Evolutionary conservation across 2,888 invertebrate genomes (phyloP).

Genomic region (Buathra laborator): DNA sequence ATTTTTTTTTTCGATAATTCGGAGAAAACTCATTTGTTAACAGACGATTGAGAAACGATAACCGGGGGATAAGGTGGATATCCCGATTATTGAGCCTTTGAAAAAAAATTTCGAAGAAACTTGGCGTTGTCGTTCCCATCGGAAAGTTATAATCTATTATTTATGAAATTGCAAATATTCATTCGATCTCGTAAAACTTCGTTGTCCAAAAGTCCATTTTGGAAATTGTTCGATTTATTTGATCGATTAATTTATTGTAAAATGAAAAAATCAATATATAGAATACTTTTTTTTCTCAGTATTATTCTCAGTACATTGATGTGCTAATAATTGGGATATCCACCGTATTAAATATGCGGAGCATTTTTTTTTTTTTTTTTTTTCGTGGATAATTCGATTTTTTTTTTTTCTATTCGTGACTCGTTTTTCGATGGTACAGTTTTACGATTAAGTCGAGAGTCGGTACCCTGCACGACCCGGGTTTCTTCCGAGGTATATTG

Average conservation of each 20-base stretch:
- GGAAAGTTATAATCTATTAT: too few relatives aligned
- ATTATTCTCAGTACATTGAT: too few relatives aligned
- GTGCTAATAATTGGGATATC: background rate
- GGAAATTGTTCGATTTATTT: too few relatives aligned
- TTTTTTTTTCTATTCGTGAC: constrained; percentile 6
- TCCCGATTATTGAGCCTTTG: background rate
- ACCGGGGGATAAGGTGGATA: background rate
- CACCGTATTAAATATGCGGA: background rate
- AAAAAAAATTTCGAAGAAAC: background rate
- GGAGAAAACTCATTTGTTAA: background rate
- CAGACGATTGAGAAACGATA: background rate
- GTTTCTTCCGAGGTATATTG: constrained; percentile 66
- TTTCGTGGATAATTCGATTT: constrained; percentile 11
- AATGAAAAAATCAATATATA: too few relatives aligned
- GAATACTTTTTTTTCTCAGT: too few relatives aligned
- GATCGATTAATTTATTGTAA: too few relatives aligned
- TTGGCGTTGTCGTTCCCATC: background rate
- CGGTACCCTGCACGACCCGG: constrained; percentile 83
- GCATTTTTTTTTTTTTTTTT: background rate
- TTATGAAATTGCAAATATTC: too few relatives aligned
- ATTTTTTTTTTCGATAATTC: background rate
- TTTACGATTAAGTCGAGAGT: constrained; percentile 53
- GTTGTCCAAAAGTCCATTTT: too few relatives aligned
- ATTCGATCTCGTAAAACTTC: too few relatives aligned
- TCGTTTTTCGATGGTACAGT: constrained; percentile 40